Conservation (phyloP, 2,113 vertebrate species). For the Leucosticte australis region DNA sequence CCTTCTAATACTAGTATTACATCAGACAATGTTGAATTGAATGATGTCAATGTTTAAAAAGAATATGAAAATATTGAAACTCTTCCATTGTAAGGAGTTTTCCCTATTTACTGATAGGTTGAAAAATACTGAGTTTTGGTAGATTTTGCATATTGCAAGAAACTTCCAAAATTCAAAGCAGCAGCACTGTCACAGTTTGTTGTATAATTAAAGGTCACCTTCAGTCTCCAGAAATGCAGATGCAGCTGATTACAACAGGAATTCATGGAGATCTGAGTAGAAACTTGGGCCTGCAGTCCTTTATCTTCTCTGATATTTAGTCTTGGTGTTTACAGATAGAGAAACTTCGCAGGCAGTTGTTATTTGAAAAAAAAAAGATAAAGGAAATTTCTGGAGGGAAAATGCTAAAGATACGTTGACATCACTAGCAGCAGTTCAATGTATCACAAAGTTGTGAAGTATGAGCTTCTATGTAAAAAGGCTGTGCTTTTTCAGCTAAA, state of each 20-base stretch:
- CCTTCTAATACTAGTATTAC: not conserved
- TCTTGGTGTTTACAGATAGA: constrained; percentile 6
- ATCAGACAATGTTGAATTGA: not conserved
- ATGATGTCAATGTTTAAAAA: not conserved
- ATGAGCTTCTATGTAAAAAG: not conserved
- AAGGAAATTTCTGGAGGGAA: not conserved
- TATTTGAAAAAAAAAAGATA: not conserved
- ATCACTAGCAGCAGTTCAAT: not conserved
- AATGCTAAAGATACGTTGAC: not conserved
- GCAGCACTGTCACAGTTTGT: not conserved
- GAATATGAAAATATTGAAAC: not conserved
- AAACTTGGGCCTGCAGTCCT: not conserved
- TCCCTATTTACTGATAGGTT: not conserved
- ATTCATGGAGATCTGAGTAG: not conserved
- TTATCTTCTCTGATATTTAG: constrained; percentile 15
- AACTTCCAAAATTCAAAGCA: not conserved
- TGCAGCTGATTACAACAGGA: not conserved
- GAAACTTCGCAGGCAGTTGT: not conserved
- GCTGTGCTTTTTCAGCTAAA: not conserved
- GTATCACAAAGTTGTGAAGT: not conserved
- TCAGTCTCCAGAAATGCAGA: not conserved
- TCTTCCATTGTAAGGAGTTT: not conserved
- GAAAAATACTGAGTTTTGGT: not conserved
- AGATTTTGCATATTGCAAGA: not conserved
- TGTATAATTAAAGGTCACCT: constrained; percentile 31